These are phyloP conservation scores for Orthosia incerta DNA, from an alignment of 2,888 invertebrate species.

Conservation along the genomic window DNA sequence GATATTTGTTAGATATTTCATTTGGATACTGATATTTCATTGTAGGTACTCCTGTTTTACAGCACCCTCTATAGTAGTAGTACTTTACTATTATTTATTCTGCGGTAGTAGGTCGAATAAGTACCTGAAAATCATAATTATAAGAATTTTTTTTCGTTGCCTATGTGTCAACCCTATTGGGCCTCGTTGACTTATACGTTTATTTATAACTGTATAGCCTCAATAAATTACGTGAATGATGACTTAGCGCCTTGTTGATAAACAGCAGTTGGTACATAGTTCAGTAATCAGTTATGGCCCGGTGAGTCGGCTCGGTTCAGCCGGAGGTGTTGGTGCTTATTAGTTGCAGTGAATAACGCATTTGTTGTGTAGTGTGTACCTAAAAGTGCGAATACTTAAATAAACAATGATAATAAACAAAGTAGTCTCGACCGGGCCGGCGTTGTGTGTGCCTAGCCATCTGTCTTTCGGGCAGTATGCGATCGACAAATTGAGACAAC, in stretches of 20 bases:
- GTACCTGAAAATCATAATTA: no score
- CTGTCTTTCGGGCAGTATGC: constrained; percentile 78
- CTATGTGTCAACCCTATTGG: constrained; percentile 8
- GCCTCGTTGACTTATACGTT: constrained; percentile 19
- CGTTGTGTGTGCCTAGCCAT: constrained; percentile 76
- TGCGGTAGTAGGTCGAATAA: no score
- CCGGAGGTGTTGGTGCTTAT: constrained; percentile 21
- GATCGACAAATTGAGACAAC: constrained; percentile 74
- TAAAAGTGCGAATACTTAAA: constrained; percentile 6
- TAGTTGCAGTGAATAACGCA: background rate
- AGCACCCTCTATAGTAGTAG: no score
- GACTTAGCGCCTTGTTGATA: constrained; percentile 40
- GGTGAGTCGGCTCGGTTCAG: constrained; percentile 25
- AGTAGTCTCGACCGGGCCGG: constrained; percentile 76
- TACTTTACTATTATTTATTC: no score
- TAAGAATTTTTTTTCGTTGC: background rate
- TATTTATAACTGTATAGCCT: constrained; percentile 22
- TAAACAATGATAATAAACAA: constrained; percentile 75
- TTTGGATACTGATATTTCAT: no score
- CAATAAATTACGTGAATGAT: constrained; percentile 13
- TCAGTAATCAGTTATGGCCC: constrained; percentile 3
- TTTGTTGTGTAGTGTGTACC: background rate
- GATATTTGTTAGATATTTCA: no score
- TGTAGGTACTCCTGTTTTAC: no score
- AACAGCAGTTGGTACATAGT: constrained; percentile 24